Base-by-base conservation (phyloP, 2,797 vertebrate genomes). In the Spinibarbus caldwelli region DNA sequence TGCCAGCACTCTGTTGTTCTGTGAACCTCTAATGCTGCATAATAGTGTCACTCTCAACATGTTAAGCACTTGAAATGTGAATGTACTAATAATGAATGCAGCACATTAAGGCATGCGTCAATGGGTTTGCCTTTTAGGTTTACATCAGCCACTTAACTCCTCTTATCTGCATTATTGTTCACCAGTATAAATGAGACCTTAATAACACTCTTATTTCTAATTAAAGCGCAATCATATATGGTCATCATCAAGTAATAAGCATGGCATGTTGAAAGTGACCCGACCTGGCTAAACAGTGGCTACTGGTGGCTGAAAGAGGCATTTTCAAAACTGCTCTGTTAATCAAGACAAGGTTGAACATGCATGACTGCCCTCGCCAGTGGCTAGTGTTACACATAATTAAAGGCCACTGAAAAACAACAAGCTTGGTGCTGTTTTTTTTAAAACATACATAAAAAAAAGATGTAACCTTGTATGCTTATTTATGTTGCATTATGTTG, bases 321-420 rank as follows among this genome's bases (percentile, higher is more conserved):
- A 88, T 83, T 80, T 82, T 34, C 26, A 70, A 17, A 45, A 82
- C 52, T 70, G 59, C 43, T 73, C 23, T 67, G 34, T 47, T 66
- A 81, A 87, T 87, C 57, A 52, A 84, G 72, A 45, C 85, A 84
- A 78, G 84, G 86, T 88, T 82, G 23, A 54, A 47, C 21, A 78
- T 21, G 10, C 31, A 59, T 43, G 77, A 47, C 43, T 45, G 26
- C 17, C 76, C 75, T 80, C 82, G 79, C 82, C 38, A 4, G 2
- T 43, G 59, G 85, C 82, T 85, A 80, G 43, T 66, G 86, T 90
- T 87, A 62, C 82, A 83, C 78, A 75, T 76, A 86, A 85, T 87
- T 78, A 87, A 86, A 79, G 64, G 15, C 49, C 21, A 6, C 2
- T 54, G n/a, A 80, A 77, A 73, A 66, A 26, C 12, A 83, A 36